phyloP scores from a whole-genome alignment of 2,113 vertebrate genomes.

The Scatophagus argus region DNA sequence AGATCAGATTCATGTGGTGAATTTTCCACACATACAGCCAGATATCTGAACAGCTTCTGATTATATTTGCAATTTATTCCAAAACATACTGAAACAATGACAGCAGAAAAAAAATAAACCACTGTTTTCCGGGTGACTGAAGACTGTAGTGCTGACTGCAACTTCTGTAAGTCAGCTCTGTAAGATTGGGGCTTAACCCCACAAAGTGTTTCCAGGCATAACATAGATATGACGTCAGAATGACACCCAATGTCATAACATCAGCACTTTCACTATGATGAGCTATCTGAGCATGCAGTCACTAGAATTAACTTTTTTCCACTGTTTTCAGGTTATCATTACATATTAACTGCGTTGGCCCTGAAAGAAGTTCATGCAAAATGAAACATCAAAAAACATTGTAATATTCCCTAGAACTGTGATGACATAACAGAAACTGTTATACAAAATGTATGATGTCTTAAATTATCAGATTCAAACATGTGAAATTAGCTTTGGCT shows the following conservation, averaged over 20 bases:
- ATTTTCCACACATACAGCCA: neutral
- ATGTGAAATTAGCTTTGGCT: neutral
- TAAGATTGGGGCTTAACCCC: conserved; percentile 52
- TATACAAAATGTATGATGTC: neutral
- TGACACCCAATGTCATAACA: neutral
- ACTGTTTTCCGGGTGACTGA: conserved; percentile 36
- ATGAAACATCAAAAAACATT: conserved; percentile 7
- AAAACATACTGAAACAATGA: conserved; percentile 40
- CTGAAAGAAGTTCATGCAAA: neutral
- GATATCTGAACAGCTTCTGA: neutral
- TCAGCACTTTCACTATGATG: conserved; percentile 56
- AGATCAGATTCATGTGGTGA: neutral
- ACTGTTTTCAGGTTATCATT: neutral
- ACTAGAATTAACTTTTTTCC: conserved; percentile 30
- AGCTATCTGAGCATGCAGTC: neutral
- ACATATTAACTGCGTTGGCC: neutral
- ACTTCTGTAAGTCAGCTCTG: conserved; percentile 35
- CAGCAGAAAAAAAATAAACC: conserved; percentile 41
- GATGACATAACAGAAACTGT: neutral
- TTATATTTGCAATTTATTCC: neutral
- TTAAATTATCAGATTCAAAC: neutral
- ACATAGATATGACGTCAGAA: conserved; percentile 50
- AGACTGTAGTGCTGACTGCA: conserved; percentile 45
- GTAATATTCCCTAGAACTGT: conserved; percentile 3
- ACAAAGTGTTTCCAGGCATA: conserved; percentile 63